A percentile compares a stretch with the other conserved stretches of the same genome.
These are phyloP conservation scores for Argyresthia goedartella DNA, from an alignment of 2,888 invertebrate genomes.

Conservation along the genomic window DNA sequence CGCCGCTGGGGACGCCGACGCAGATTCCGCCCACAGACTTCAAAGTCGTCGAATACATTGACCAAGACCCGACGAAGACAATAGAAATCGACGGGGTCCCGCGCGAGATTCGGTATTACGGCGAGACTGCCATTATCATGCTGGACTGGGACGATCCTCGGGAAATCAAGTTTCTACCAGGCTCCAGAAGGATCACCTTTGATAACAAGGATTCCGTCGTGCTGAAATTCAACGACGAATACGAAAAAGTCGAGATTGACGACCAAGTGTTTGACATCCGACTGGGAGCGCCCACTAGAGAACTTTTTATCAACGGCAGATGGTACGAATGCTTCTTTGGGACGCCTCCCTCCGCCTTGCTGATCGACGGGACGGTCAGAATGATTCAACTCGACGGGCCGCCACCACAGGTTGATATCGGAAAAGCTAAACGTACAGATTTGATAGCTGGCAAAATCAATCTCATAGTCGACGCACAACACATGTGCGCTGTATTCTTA, in stretches of 20 bases:
- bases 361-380: slow-evolving; percentile 83
- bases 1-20: slow-evolving; percentile 49
- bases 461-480: slow-evolving; percentile 84
- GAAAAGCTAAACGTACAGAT: slow-evolving; percentile 81
- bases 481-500: slow-evolving; percentile 83
- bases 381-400: slow-evolving; percentile 89
- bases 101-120: slow-evolving; percentile 88
- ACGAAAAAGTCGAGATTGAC: slow-evolving; percentile 80
- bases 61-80: slow-evolving; percentile 78
- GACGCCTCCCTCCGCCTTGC: slow-evolving; percentile 85
- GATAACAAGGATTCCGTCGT: slow-evolving; percentile 81
- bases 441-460: slow-evolving; percentile 88
- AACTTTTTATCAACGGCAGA: slow-evolving; percentile 88
- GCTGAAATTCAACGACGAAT: slow-evolving; percentile 76
- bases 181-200: slow-evolving; percentile 79
- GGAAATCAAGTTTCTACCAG: slow-evolving; percentile 88
- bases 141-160: slow-evolving; percentile 89
- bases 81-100: slow-evolving; percentile 86
- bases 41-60: slow-evolving; percentile 51
- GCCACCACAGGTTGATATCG: slow-evolving; percentile 94
- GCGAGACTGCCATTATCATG: slow-evolving; percentile 86
- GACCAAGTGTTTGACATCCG: slow-evolving; percentile 82
- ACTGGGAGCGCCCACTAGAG: slow-evolving; percentile 93
- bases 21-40: slow-evolving; percentile 48
- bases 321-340: slow-evolving; percentile 95